phyloP scores from a whole-genome alignment of 2,797 vertebrate species.

The Tadarida brasiliensis region DNA sequence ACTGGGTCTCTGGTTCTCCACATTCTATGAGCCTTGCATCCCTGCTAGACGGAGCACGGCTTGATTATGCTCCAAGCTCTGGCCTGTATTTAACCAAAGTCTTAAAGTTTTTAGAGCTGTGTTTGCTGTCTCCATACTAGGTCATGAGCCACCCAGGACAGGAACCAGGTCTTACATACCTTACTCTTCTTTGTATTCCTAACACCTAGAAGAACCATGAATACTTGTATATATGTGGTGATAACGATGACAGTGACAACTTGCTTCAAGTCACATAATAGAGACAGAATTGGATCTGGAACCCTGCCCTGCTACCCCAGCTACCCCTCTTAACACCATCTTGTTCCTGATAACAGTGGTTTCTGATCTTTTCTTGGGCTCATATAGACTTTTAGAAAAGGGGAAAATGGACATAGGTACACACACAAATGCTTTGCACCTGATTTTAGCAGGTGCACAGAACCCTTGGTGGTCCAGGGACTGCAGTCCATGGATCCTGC shows the following conservation, averaged over 20 bases:
- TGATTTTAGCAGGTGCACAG: not conserved
- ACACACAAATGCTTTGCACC: not conserved
- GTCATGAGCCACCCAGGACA: not conserved
- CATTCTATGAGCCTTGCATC: not conserved
- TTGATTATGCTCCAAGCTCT: not conserved
- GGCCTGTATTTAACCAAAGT: not conserved
- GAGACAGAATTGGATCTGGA: not conserved
- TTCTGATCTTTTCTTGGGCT: conserved; percentile 32
- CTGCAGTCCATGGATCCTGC: not conserved
- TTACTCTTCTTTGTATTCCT: not conserved
- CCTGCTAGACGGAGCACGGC: rapidly evolving
- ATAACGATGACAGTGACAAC: not conserved
- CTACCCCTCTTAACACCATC: not conserved
- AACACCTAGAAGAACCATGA: not conserved
- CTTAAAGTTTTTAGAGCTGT: not conserved
- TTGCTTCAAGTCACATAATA: not conserved
- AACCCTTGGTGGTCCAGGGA: not conserved
- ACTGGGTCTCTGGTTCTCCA: not conserved
- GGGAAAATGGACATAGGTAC: not conserved
- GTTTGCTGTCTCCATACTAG: not conserved
- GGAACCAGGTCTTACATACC: not conserved
- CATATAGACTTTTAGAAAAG: not conserved
- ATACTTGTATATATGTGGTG: not conserved
- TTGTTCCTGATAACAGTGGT: not conserved
- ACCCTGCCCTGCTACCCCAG: not conserved